Base-by-base conservation (phyloP, 2,888 invertebrate species). In the Ophion slaviceki region DNA sequence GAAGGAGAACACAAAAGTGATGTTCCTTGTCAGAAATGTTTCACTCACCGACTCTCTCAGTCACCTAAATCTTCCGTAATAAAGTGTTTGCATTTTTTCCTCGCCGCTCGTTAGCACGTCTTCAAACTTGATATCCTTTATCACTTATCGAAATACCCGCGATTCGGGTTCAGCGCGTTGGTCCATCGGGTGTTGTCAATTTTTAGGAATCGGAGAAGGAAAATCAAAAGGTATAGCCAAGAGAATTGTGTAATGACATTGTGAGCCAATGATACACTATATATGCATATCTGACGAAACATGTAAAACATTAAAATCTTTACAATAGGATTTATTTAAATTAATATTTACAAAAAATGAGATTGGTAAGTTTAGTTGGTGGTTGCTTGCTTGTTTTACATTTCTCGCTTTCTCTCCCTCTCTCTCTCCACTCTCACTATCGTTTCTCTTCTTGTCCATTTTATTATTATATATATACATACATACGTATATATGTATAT, bases 341-440 rank as follows among this genome's bases (percentile, higher is more conserved):
- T 92, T 90, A 92, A 91, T 92, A 92, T 92, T 92, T 92, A 92
- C 92, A 92, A 92, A 92, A 92, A 92, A 91, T 90, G 91, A 92
- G 90, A 90, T 90, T 91, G 88, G 84, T 89, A 90, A 90, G 87
- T 90, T 87, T 80, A 72, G 76, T 84, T 84, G 84, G 70, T 84
- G 80, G 84, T 80, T 84, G 66, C 84, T 84, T 80, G 84, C 75
- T 80, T 67, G 66, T 45, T 47, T 71, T 74, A 8, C 53, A 53
- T 66, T n/a, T 62, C 62, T 79, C 45, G 61, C n/a, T 20, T 11
- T 62, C 7, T n/a, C 47, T 47, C 28, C 17, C 28, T 28, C 28
- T 71, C 24, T 62, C 32, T 4, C 4, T 14, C 66, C 32, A 59
- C 59, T 78, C 66, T 79, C 53, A 24, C 79, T 62, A 32, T 79